phyloP scores from a whole-genome alignment of 2,797 vertebrate genomes.

The Sebastes flavidus region DNA sequence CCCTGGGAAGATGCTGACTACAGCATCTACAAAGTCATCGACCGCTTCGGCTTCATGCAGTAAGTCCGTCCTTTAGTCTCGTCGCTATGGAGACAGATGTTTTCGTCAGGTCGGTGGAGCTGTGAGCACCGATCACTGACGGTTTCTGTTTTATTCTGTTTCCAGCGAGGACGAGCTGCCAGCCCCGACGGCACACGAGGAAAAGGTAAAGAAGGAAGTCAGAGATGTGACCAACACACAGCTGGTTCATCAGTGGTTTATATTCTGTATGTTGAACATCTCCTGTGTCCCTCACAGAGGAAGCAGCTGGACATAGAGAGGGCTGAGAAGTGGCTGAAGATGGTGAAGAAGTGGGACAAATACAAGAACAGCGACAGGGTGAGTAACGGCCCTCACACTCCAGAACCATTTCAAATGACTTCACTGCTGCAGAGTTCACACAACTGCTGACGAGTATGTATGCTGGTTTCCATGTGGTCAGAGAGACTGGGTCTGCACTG shows the following conservation, averaged over 20 bases:
- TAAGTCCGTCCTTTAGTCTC: conserved; percentile 71
- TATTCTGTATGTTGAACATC: not conserved
- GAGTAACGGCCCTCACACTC: conserved; percentile 11
- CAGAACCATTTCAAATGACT: not conserved
- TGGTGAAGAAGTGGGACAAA: conserved; percentile 91
- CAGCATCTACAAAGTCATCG: conserved; percentile 87
- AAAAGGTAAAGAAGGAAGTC: conserved; percentile 81
- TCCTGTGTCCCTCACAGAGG: conserved; percentile 70
- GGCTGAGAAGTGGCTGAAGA: conserved; percentile 91
- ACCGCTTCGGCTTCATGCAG: conserved; percentile 92
- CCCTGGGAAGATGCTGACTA: conserved; percentile 91
- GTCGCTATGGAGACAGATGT: not conserved
- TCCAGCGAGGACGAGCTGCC: conserved; percentile 88
- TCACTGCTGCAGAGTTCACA: not conserved
- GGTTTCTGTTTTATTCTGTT: conserved; percentile 8
- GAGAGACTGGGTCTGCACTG: not conserved
- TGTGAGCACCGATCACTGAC: not conserved
- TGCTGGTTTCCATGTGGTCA: not conserved
- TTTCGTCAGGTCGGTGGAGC: not conserved
- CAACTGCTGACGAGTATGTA: not conserved
- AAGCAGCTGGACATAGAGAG: conserved; percentile 88
- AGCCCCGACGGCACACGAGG: conserved; percentile 82
- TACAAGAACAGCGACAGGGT: conserved; percentile 88
- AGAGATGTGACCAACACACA: not conserved
- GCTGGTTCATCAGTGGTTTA: not conserved